Evolutionary conservation across 2,888 invertebrate genomes (phyloP).

Genomic region (Plutella xylostella): DNA sequence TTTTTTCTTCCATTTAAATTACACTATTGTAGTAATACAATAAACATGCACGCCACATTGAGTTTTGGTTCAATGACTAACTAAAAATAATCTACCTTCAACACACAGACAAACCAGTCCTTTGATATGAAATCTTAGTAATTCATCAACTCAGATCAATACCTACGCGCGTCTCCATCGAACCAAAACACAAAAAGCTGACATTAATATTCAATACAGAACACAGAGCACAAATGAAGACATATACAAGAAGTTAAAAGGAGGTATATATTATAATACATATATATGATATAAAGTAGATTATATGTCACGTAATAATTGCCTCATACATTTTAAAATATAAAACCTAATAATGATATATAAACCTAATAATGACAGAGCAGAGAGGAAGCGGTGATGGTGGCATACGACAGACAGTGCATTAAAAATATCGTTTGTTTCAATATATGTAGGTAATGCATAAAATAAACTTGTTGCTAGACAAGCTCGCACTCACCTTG

Average conservation of each 20-base stretch:
- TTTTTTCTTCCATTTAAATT: conserved; percentile 48
- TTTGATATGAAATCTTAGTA: conserved; percentile 19
- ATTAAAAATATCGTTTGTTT: conserved; percentile 67
- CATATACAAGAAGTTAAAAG: conserved; percentile 57
- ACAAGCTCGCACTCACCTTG: conserved; percentile 81
- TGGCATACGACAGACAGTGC: conserved; percentile 72
- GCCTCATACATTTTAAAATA: conserved; percentile 65
- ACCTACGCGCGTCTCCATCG: conserved; percentile 45
- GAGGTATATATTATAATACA: conserved; percentile 41
- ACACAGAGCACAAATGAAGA: conserved; percentile 68
- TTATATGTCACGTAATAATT: conserved; percentile 65
- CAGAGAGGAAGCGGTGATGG: conserved; percentile 72
- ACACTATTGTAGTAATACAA: conserved; percentile 62
- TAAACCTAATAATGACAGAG: conserved; percentile 66
- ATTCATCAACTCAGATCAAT: conserved; percentile 25
- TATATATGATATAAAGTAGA: conserved; percentile 41
- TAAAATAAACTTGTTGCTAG: conserved; percentile 64
- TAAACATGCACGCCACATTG: conserved; percentile 65
- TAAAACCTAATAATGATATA: conserved; percentile 62
- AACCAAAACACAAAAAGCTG: conserved; percentile 67
- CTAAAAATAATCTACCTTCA: conserved; percentile 17
- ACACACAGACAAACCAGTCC: conserved; percentile 7
- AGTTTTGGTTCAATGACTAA: conserved; percentile 65
- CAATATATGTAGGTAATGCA: conserved; percentile 68
- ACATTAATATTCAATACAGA: conserved; percentile 64